Evolutionary conservation across 2,797 vertebrate species (phyloP), one percentile per base, ranked within the genome.

Genomic region (Rhabdomys pumilio): DNA sequence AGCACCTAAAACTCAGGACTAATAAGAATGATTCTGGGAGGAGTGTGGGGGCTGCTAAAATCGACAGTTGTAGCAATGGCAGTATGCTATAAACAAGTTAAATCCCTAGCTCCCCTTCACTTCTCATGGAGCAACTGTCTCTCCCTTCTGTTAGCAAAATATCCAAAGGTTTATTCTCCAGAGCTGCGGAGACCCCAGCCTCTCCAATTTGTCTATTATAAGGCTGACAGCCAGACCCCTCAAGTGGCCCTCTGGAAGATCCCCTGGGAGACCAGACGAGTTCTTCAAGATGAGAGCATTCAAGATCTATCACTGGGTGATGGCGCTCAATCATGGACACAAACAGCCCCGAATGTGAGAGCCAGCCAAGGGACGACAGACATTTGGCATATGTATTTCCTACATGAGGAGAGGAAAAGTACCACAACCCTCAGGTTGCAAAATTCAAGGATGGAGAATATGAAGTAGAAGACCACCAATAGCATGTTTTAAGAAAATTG

Each of bases 331-430:
- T 22, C 22, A 75, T 13, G 11, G 34, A 47, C 79, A n/a, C 31
- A 31, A 8, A 3, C 2, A n/a, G 31, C 31, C 19, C 59, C 24
- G 19, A 34, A 41, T 2, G n/a, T 17, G 2, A 26, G 72, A 26
- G 79, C 12, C 1, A 80, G 59, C 8, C 19, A 14, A 79, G 55
- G 69, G 57, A 26, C 6, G 24, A 75, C 1, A 20, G 53, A 59
- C 55, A 61, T 44, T 22, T 75, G 72, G 72, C 14, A 7, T 13
- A 14, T 15, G 19, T 41, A 11, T 6, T 7, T 91, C 38, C 31
- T 6, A 1, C 5, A 20, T 0, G 4, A 12, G 55, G 4, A 73
- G 72, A n/a, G 7, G 57, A 73, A 73, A 91, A 83, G 53, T 0
- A 20, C 53, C 0, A 7, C 7, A 69, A 3, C 38, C 4, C 24